These are phyloP conservation scores for Eilema depressum DNA, from an alignment of 2,888 invertebrate species.

Conservation along the genomic window DNA sequence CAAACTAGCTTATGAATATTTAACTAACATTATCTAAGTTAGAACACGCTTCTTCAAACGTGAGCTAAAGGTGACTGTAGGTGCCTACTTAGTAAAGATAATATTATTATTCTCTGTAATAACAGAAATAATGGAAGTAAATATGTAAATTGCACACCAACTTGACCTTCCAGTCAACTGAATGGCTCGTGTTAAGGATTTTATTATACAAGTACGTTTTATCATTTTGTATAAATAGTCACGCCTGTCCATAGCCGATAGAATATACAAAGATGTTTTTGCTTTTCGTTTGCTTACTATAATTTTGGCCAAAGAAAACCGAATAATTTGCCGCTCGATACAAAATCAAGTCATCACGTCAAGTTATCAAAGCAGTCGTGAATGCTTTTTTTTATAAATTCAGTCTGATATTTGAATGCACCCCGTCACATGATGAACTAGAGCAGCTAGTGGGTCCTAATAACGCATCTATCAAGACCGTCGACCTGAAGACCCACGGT, in stretches of 20 bases:
- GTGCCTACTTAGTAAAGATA: constrained; percentile 7
- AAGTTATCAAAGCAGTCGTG: too few species aligned
- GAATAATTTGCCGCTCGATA: too few species aligned
- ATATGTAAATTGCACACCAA: constrained; percentile 1
- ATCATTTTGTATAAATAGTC: not conserved
- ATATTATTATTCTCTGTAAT: not conserved
- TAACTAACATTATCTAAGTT: not conserved
- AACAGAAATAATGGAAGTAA: not conserved
- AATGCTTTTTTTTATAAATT: not conserved
- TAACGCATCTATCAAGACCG: not conserved
- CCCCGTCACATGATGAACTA: too few species aligned
- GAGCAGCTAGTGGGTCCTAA: too few species aligned
- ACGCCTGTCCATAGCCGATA: not conserved
- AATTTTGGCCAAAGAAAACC: too few species aligned
- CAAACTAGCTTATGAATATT: not conserved
- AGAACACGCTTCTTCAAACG: not conserved
- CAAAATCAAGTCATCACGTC: not conserved
- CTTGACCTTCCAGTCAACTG: constrained; percentile 3
- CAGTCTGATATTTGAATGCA: not conserved
- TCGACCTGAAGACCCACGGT: not conserved
- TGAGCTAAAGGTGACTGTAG: constrained; percentile 3
- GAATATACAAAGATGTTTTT: not conserved
- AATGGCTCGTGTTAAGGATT: not conserved
- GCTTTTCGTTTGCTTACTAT: too few species aligned
- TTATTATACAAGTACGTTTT: not conserved